These are phyloP conservation scores for Epizoanthus stellaris DNA, from an alignment of 92 coral and sea anemone genomes.

Conservation along the genomic window DNA sequence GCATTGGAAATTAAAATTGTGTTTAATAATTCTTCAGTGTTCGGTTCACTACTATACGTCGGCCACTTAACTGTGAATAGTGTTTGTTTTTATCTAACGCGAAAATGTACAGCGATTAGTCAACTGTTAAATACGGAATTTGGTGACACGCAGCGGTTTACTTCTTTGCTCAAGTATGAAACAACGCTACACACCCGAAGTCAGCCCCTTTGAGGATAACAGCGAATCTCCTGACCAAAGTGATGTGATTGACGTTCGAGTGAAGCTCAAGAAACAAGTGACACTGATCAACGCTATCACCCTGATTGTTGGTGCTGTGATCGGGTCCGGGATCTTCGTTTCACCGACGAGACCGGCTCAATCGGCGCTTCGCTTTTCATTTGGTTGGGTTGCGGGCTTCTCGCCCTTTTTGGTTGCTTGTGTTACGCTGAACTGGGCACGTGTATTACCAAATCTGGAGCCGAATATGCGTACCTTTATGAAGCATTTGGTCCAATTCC, in stretches of 20 bases:
- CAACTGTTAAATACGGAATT: too few relatives aligned
- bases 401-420: slow-evolving; percentile 91
- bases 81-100: too few relatives aligned
- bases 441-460: slow-evolving; percentile 84
- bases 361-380: slow-evolving; percentile 82
- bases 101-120: too few relatives aligned
- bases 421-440: slow-evolving; percentile 97
- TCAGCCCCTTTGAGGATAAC: too few relatives aligned
- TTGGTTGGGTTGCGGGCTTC: slow-evolving; percentile 90
- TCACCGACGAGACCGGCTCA: slow-evolving; percentile 90
- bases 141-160: too few relatives aligned
- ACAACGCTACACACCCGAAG: too few relatives aligned
- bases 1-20: too few relatives aligned
- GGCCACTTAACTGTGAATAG: too few relatives aligned
- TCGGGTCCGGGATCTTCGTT: slow-evolving; percentile 96
- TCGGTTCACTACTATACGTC: too few relatives aligned
- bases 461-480: slow-evolving; percentile 90
- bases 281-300: slow-evolving; percentile 83
- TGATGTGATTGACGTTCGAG: slow-evolving; percentile 10
- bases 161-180: too few relatives aligned
- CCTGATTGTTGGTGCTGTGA: slow-evolving; percentile 94
- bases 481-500: slow-evolving; percentile 92
- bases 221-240: too few relatives aligned
- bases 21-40: too few relatives aligned
- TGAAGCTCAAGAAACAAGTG: slow-evolving; percentile 79